Base-by-base conservation (phyloP, 2,797 vertebrate genomes). In the Sebastes aleutianus region DNA sequence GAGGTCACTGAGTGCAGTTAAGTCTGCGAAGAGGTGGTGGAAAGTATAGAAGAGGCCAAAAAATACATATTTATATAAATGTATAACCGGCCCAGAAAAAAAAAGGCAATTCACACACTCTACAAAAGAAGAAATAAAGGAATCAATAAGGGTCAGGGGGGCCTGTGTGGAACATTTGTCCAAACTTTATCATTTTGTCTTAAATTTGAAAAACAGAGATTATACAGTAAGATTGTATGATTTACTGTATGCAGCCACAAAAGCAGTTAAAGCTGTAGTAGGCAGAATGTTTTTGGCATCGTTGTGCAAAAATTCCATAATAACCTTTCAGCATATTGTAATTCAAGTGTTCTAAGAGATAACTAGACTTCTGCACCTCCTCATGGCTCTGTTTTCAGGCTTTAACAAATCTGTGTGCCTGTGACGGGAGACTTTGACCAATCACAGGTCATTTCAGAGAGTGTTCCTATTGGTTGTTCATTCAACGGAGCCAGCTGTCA, bases 1-100 rank as follows among this genome's bases (percentile, higher is more conserved):
- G 87, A 91, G 92, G 90, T 94, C 83, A 54, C 16, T 59, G 69
- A 67, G 67, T 39, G 76, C 85, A 84, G 83, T 73, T 73, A 29
- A 61, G 68, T 74, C 68, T 78, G 61, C 29, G 47, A 82, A 68
- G 73, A 78, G 29, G 26, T 75, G 43, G 27, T 64, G 34, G 6
- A 78, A 67, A 80, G 62, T 43, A 26, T 6, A 14, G 18, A 76
- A 31, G 47, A 73, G 50, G 26, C 57, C 34, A 59, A 29, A 69
- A 58, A 70, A 54, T 34, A 31, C n/a, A 26, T 12, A 61, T 61
- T 70, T 70, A 36, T 66, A 34, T 56, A 36, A 62, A 75, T 75
- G n/a, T 54, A 24, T 29, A 29, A 66, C 53, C 7, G n/a, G 1
- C 5, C 53, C 8, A 26, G 31, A 56, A 56, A 63, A 63, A 6